A percentile compares a stretch with the other conserved stretches of the same genome.
Evolutionary conservation across 2,797 vertebrate genomes (phyloP).

Genomic region (Periophthalmus magnuspinnatus): DNA sequence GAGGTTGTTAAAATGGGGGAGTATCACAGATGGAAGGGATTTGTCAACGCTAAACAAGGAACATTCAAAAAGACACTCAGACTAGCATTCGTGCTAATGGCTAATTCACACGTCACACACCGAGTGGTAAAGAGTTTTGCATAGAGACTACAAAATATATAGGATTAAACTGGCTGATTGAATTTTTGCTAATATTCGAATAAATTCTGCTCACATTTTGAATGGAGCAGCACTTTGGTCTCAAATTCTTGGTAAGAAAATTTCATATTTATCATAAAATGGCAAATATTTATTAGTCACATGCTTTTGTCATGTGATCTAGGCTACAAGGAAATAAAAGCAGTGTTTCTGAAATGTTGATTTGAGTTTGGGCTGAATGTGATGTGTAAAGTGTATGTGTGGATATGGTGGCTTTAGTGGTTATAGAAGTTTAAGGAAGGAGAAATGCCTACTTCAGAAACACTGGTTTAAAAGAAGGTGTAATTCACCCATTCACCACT

Average conservation of each 20-base stretch:
- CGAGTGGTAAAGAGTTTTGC: slow-evolving; percentile 63
- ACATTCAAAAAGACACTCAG: slow-evolving; percentile 20
- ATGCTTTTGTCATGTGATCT: neutral
- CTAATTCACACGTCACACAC: slow-evolving; percentile 55
- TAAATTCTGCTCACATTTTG: neutral
- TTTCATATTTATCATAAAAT: slow-evolving; percentile 18
- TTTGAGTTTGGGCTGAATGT: neutral
- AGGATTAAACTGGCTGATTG: neutral
- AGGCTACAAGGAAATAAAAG: neutral
- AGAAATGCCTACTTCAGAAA: neutral
- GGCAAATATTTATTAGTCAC: neutral
- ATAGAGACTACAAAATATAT: slow-evolving; percentile 55
- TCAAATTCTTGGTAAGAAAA: slow-evolving; percentile 1
- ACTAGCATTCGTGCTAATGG: slow-evolving; percentile 59
- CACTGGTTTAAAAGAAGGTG: neutral
- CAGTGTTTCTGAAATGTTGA: slow-evolving; percentile 1
- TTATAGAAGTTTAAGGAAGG: neutral
- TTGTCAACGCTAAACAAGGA: slow-evolving; percentile 19
- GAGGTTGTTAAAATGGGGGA: slow-evolving; percentile 16
- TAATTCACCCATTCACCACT: slow-evolving; percentile 8
- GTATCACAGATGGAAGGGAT: slow-evolving; percentile 46
- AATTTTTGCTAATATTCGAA: neutral
- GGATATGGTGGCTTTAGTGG: neutral
- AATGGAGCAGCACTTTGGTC: slow-evolving; percentile 3
- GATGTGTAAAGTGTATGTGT: neutral